A percentile compares a stretch with the other conserved stretches of the same genome.
These are phyloP conservation scores for Zootoca vivipara DNA, from an alignment of 2,113 vertebrate genomes.

Conservation along the genomic window DNA sequence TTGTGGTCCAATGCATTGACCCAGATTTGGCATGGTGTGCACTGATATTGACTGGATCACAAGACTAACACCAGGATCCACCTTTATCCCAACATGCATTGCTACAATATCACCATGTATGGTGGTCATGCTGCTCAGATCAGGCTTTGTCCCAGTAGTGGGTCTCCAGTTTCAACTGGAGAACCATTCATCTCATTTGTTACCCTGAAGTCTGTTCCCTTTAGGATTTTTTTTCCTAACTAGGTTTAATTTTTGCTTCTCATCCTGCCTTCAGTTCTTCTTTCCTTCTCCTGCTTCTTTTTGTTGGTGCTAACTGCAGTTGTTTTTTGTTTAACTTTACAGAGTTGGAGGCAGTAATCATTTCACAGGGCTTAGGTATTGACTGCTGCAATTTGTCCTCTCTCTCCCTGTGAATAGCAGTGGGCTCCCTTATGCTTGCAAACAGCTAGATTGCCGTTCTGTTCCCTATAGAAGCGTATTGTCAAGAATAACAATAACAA, in stretches of 20 bases:
- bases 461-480: background rate
- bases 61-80: too few relatives aligned
- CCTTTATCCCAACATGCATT: too few relatives aligned
- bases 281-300: background rate
- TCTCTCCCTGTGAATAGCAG: constrained; percentile 27
- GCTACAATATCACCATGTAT: too few relatives aligned
- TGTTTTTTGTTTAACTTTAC: background rate
- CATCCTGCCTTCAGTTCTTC: constrained; percentile 27
- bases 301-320: constrained; percentile 20
- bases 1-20: too few relatives aligned
- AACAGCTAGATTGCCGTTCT: constrained; percentile 28
- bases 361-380: background rate
- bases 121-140: too few relatives aligned
- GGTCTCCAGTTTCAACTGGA: background rate
- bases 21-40: too few relatives aligned
- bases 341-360: constrained; percentile 35
- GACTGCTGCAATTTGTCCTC: constrained; percentile 11
- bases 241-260: constrained; percentile 23
- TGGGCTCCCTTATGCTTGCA: constrained; percentile 5
- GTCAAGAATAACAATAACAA: constrained; percentile 8
- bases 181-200: background rate
- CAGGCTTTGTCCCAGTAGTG: too few relatives aligned
- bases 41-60: too few relatives aligned
- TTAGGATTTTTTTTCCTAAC: background rate
- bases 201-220: background rate